Percentiles rank a stretch among this genome's conserved stretches.
phyloP scores from a whole-genome alignment of 1,140 invertebrate genomes.

The Nephotettix cincticeps region DNA sequence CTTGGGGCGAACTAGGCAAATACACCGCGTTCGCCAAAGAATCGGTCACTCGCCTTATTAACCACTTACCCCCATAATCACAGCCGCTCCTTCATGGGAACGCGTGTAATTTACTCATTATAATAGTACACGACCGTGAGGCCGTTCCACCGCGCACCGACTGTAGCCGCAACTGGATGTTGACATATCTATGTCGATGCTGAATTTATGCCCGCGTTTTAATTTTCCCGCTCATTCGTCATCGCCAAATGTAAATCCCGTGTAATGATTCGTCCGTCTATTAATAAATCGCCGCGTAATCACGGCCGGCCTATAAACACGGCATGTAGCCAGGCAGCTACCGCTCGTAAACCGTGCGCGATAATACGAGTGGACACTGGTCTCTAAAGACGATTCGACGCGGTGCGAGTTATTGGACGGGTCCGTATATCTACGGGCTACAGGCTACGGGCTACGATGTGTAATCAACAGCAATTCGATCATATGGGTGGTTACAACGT shows the following conservation, averaged over 20 bases:
- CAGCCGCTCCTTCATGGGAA: constrained; percentile 1
- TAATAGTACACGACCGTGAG: background rate
- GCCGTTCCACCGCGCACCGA: background rate
- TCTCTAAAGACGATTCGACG: too few relatives aligned
- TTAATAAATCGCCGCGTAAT: constrained; percentile 17
- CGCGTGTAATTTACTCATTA: constrained; percentile 15
- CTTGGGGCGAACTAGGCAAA: background rate
- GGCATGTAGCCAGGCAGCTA: background rate
- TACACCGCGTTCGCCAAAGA: background rate
- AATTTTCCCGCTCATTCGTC: constrained; percentile 19
- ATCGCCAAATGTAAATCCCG: constrained; percentile 15
- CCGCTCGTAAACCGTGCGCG: background rate
- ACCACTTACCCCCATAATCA: background rate
- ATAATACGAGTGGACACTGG: background rate
- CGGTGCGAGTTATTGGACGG: too few relatives aligned
- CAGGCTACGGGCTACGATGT: too few relatives aligned
- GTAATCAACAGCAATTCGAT: too few relatives aligned
- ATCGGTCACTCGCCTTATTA: background rate
- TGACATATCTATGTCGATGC: constrained; percentile 18
- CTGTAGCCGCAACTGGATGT: constrained; percentile 10
- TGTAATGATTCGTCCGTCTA: constrained; percentile 11
- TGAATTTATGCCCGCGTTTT: constrained; percentile 11
- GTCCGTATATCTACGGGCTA: too few relatives aligned
- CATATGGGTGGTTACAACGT: too few relatives aligned
- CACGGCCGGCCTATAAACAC: background rate